A percentile compares a stretch with the other conserved stretches of the same genome.
phyloP scores from a whole-genome alignment of 2,888 invertebrate genomes.

The Dyspetes luteomarginatus region DNA sequence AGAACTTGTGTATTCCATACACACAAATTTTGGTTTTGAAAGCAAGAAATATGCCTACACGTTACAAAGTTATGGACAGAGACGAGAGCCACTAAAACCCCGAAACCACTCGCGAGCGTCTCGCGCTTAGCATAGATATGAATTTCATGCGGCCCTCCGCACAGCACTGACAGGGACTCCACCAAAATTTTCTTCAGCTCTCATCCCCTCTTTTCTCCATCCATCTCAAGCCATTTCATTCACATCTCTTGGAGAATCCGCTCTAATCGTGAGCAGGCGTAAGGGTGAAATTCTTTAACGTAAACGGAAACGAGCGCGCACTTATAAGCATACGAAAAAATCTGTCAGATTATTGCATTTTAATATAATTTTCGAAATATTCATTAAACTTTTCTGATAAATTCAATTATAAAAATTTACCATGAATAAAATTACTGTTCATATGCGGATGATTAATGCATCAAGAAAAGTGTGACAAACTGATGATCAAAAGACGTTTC shows the following conservation, averaged over 20 bases:
- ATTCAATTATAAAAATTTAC: too few relatives aligned
- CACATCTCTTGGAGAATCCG: slow-evolving; percentile 15
- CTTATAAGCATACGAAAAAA: slow-evolving; percentile 23
- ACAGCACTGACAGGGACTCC: slow-evolving; percentile 32
- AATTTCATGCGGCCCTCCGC: slow-evolving; percentile 72
- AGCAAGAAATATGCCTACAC: slow-evolving; percentile 38
- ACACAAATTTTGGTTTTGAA: not conserved
- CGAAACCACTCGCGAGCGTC: slow-evolving; percentile 46
- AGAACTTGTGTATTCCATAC: not conserved
- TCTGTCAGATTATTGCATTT: not conserved
- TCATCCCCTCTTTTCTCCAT: slow-evolving; percentile 12
- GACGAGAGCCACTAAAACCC: slow-evolving; percentile 58
- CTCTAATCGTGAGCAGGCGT: too few relatives aligned
- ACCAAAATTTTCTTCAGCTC: slow-evolving; percentile 13
- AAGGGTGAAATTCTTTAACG: slow-evolving; percentile 51
- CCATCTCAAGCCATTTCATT: not conserved
- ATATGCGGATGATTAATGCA: too few relatives aligned
- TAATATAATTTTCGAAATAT: too few relatives aligned
- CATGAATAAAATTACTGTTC: too few relatives aligned
- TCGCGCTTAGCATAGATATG: slow-evolving; percentile 78
- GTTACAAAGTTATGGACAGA: slow-evolving; percentile 57
- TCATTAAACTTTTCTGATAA: too few relatives aligned
- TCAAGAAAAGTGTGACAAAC: too few relatives aligned
- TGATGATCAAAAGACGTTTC: too few relatives aligned
- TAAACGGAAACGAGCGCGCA: slow-evolving; percentile 55